Conservation (phyloP, 2,888 invertebrate species). For the Coelopa pilipes region DNA sequence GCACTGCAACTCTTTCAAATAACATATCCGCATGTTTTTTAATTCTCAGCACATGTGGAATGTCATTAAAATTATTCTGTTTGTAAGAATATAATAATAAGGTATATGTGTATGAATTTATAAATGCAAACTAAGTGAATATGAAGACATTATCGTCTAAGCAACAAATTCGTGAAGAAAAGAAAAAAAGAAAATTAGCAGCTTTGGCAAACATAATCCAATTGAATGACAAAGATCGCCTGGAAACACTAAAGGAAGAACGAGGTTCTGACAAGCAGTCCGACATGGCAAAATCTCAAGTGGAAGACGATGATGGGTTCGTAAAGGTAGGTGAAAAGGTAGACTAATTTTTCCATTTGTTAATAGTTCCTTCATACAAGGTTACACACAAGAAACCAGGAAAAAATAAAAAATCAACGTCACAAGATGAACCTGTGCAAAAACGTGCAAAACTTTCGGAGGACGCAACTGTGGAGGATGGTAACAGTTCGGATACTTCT, state of each 20-base stretch:
- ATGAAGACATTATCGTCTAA: conserved; percentile 66
- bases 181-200: conserved; percentile 73
- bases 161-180: conserved; percentile 70
- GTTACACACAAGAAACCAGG: conserved; percentile 49
- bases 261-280: not conserved
- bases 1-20: too few species aligned
- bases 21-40: conserved; percentile 1
- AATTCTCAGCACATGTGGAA: conserved; percentile 6
- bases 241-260: conserved; percentile 46
- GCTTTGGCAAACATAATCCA: conserved; percentile 72
- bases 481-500: conserved; percentile 44
- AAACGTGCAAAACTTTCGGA: conserved; percentile 45
- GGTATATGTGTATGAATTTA: too few species aligned
- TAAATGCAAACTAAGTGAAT: conserved; percentile 3
- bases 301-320: conserved; percentile 51
- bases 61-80: too few species aligned
- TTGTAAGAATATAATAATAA: too few species aligned
- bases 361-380: conserved; percentile 30
- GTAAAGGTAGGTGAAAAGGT: conserved; percentile 43
- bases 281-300: not conserved
- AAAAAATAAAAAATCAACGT: conserved; percentile 48
- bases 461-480: conserved; percentile 40
- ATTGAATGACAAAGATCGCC: conserved; percentile 72
- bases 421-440: conserved; percentile 46
- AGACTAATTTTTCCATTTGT: not conserved